A percentile compares a stretch with the other conserved stretches of the same genome.
These are phyloP conservation scores for Celastrina argiolus DNA, from an alignment of 2,888 invertebrate genomes.

Conservation along the genomic window DNA sequence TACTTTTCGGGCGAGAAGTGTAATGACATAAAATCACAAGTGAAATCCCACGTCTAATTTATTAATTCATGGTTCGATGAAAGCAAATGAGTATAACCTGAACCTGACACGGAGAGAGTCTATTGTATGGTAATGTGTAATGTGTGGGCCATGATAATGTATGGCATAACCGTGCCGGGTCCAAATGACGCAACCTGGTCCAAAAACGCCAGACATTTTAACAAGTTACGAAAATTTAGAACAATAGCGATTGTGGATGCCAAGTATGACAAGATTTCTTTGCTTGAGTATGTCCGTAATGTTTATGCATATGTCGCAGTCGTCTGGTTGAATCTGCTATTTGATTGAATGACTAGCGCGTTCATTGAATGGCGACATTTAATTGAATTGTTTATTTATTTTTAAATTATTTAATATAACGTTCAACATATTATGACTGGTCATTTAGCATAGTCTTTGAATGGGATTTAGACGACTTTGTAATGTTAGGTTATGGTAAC, in stretches of 20 bases:
- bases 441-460: no score
- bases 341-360: no score
- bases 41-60: slow-evolving; percentile 3
- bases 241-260: slow-evolving; percentile 7
- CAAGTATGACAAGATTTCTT: slow-evolving; percentile 12
- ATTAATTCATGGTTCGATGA: slow-evolving; percentile 15
- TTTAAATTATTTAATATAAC: no score
- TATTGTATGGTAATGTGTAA: slow-evolving; percentile 16
- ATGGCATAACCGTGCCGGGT: slow-evolving; percentile 4
- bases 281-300: not conserved
- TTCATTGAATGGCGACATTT: no score
- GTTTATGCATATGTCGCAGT: not conserved
- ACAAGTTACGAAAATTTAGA: slow-evolving; percentile 9
- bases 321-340: no score
- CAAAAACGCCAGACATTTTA: slow-evolving; percentile 5
- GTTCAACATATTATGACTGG: no score
- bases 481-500: no score
- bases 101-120: slow-evolving; percentile 20
- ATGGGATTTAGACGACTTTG: no score
- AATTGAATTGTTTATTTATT: no score
- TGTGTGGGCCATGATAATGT: not conserved
- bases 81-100: slow-evolving; percentile 16
- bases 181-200: slow-evolving; percentile 7
- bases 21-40: not conserved
- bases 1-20: no score